Percentiles rank a stretch among this genome's conserved stretches.
These are phyloP conservation scores for Macrotrachela quadricornifera DNA, from an alignment of 1,140 invertebrate species.

Conservation along the genomic window DNA sequence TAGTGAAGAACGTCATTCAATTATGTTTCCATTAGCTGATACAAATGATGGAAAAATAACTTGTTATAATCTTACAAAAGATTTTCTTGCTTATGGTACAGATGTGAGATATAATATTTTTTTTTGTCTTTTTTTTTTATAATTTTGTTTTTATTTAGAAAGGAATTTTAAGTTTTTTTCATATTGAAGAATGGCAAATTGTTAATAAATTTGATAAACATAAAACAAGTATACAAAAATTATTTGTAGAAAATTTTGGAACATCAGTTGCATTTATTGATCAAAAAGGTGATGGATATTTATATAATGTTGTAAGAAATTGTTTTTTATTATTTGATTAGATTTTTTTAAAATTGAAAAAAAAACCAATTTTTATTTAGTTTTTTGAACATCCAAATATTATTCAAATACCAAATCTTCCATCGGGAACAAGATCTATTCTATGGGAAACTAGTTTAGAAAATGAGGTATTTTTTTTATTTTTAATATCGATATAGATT, in stretches of 20 bases:
- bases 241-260: constrained; percentile 61
- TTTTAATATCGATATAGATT: background rate
- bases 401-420: constrained; percentile 40
- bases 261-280: constrained; percentile 59
- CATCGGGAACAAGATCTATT: constrained; percentile 43
- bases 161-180: constrained; percentile 66
- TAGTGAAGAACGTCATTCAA: constrained; percentile 50
- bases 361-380: too few relatives aligned
- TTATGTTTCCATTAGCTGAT: constrained; percentile 57
- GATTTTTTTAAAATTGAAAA: too few relatives aligned
- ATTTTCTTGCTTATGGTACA: constrained; percentile 77
- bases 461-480: constrained; percentile 37
- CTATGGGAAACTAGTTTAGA: constrained; percentile 69
- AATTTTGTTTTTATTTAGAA: constrained; percentile 34
- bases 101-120: constrained; percentile 37
- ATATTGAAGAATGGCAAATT: constrained; percentile 62
- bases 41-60: constrained; percentile 50
- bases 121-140: too few relatives aligned
- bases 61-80: constrained; percentile 60
- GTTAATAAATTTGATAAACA: constrained; percentile 54
- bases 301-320: constrained; percentile 57
- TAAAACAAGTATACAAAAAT: constrained; percentile 43
- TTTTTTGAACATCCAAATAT: constrained; percentile 12
- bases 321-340: too few relatives aligned
- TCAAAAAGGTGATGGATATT: constrained; percentile 52